Percentiles rank a stretch among this genome's conserved stretches.
phyloP scores from a whole-genome alignment of 2,888 invertebrate genomes.

The Chloroclystis v-ata region DNA sequence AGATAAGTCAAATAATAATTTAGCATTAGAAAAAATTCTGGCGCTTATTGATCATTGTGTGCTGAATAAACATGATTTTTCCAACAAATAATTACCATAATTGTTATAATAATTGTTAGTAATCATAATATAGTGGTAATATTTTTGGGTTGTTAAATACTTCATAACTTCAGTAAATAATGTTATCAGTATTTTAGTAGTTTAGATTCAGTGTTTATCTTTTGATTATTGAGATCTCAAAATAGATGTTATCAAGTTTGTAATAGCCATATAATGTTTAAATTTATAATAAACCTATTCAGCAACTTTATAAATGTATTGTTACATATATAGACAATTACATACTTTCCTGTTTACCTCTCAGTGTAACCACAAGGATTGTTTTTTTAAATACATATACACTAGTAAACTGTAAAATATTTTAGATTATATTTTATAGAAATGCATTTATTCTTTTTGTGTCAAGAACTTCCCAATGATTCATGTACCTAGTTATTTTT shows the following conservation, averaged over 20 bases:
- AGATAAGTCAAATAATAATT: constrained; percentile 19
- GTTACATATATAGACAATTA: neutral
- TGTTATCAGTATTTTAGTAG: constrained; percentile 21
- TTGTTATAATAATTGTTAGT: neutral
- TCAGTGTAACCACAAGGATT: neutral
- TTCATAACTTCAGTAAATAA: neutral
- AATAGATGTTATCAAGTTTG: neutral
- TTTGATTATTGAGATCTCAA: constrained; percentile 22
- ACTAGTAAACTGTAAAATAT: too few relatives aligned
- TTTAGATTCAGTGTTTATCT: constrained; percentile 17
- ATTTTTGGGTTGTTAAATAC: constrained; percentile 1
- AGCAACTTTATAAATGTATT: neutral
- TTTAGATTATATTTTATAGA: constrained; percentile 1
- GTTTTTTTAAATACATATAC: neutral
- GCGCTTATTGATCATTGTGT: too few relatives aligned
- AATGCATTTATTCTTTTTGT: constrained; percentile 10
- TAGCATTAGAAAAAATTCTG: too few relatives aligned
- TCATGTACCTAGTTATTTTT: too few relatives aligned
- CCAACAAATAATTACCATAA: too few relatives aligned
- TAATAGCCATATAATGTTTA: too few relatives aligned
- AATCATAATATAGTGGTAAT: constrained; percentile 9
- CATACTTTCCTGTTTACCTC: neutral
- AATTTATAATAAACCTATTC: too few relatives aligned
- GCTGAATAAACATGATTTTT: too few relatives aligned
- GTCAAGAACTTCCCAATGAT: neutral